These are phyloP conservation scores for Hyposmocoma kahamanoa DNA, from an alignment of 1,140 invertebrate genomes.

Conservation along the genomic window DNA sequence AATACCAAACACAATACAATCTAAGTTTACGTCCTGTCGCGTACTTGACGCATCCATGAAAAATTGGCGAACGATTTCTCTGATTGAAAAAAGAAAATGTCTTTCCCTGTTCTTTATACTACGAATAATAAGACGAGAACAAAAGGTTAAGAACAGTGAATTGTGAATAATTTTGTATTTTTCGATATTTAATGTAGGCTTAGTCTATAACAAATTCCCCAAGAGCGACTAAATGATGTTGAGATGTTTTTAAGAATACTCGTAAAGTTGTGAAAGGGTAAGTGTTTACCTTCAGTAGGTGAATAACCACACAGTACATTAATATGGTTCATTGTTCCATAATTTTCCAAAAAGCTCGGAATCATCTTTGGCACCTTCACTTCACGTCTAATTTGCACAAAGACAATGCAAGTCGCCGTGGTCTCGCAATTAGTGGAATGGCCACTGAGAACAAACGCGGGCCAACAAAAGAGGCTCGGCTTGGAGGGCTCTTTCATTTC, in stretches of 20 bases:
- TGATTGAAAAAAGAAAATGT: slow-evolving; percentile 1
- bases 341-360: too few relatives aligned
- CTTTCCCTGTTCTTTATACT: neutral
- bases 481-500: slow-evolving; percentile 62
- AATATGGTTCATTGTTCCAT: too few relatives aligned
- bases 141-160: too few relatives aligned
- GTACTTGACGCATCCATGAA: slow-evolving; percentile 2
- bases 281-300: too few relatives aligned
- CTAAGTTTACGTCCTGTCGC: slow-evolving; percentile 1
- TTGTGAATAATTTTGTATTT: too few relatives aligned
- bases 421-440: slow-evolving; percentile 69
- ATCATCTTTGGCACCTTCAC: neutral
- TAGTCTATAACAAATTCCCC: too few relatives aligned
- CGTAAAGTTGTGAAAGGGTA: too few relatives aligned
- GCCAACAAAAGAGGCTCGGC: slow-evolving; percentile 55
- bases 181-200: too few relatives aligned
- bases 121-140: too few relatives aligned
- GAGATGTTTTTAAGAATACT: too few relatives aligned
- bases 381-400: slow-evolving; percentile 50
- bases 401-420: slow-evolving; percentile 46
- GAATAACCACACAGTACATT: too few relatives aligned
- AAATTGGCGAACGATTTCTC: slow-evolving; percentile 1
- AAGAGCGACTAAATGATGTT: too few relatives aligned
- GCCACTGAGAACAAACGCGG: slow-evolving; percentile 65
- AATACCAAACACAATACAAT: slow-evolving; percentile 13